Conservation (phyloP, 2,113 vertebrate genomes). For the Pterocles gutturalis region DNA sequence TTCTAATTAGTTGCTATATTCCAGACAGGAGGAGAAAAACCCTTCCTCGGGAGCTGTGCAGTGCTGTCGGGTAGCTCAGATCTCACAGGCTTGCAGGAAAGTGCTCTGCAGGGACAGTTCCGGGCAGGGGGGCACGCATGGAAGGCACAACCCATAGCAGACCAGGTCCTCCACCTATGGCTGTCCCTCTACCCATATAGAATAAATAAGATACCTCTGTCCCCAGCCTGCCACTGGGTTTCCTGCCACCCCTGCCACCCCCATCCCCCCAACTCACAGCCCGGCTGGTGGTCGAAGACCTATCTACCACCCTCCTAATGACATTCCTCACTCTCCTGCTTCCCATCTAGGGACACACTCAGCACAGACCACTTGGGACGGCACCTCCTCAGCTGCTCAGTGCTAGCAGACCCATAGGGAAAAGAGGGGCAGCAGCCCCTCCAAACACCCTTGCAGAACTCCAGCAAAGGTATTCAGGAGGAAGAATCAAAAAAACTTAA, state of each 20-base stretch:
- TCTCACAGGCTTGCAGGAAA: background rate
- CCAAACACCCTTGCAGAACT: background rate
- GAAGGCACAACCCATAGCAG: background rate
- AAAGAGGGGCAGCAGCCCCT: background rate
- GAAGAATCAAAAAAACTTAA: background rate
- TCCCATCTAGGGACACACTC: fast-evolving
- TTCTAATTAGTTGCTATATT: background rate
- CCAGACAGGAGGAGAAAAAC: background rate
- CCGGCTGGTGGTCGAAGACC: background rate
- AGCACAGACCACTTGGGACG: fast-evolving
- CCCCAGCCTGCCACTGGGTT: background rate
- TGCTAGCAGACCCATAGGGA: background rate
- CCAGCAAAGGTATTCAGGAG: background rate
- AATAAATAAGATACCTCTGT: background rate
- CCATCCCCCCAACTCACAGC: background rate
- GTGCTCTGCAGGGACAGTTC: background rate
- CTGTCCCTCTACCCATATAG: background rate
- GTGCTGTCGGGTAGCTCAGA: background rate
- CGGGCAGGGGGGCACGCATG: fast-evolving
- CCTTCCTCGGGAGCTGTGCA: background rate
- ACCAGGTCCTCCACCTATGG: background rate
- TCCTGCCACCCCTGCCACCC: background rate
- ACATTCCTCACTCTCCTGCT: background rate
- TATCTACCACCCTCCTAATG: background rate
- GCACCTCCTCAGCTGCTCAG: background rate